Evolutionary conservation across 2,113 vertebrate genomes (phyloP).

Genomic region (Synodontis membranacea): DNA sequence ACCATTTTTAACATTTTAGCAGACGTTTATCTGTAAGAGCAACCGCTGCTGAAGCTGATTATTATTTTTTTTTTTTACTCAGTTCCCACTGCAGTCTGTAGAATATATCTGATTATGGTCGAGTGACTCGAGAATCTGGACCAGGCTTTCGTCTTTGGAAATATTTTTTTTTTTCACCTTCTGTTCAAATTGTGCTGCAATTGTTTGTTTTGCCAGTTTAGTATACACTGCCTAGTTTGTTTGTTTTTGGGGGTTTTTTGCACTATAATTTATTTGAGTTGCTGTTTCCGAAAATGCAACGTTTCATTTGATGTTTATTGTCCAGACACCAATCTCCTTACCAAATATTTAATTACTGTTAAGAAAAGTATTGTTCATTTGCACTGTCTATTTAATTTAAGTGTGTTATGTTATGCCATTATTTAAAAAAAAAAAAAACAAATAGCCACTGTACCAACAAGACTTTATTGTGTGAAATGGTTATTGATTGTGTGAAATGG

Average conservation of each 20-base stretch:
- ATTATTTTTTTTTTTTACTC: no score
- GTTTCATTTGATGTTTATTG: not conserved
- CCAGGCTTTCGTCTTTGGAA: not conserved
- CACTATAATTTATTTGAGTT: conserved; percentile 48
- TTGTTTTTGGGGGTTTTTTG: no score
- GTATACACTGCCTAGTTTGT: not conserved
- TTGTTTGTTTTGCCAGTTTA: not conserved
- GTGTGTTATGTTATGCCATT: conserved; percentile 2
- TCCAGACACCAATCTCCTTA: not conserved
- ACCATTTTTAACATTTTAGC: not conserved
- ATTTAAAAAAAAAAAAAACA: not conserved
- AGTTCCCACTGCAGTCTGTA: not conserved
- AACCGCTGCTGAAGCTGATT: not conserved
- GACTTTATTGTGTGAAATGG: not conserved
- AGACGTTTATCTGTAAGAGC: not conserved
- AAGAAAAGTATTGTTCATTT: conserved; percentile 28
- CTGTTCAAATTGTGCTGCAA: not conserved
- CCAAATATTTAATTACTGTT: conserved; percentile 18
- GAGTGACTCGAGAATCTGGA: not conserved
- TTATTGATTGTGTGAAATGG: conserved; percentile 1
- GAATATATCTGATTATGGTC: not conserved
- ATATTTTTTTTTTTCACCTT: not conserved
- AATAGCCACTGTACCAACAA: conserved; percentile 25
- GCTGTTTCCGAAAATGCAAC: not conserved
- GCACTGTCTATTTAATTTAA: conserved; percentile 40